Evolutionary conservation across 2,797 vertebrate genomes (phyloP).

Genomic region (Emydoidea blandingii): DNA sequence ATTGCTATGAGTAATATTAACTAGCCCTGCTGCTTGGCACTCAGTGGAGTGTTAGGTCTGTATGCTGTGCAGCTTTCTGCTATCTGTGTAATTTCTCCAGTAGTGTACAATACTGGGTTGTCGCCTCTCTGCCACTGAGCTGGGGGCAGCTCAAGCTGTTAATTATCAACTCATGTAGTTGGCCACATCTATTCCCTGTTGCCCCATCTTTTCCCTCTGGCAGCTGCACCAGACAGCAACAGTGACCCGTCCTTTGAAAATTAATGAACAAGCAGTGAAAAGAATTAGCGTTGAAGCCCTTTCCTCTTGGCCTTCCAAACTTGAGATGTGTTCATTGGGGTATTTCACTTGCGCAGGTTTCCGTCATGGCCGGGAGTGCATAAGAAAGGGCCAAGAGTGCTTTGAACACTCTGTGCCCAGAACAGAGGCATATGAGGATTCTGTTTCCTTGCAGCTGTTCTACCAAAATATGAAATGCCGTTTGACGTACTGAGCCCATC

Average conservation of each 20-base stretch:
- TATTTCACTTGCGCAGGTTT: not conserved
- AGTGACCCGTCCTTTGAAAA: not conserved
- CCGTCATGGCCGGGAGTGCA: not conserved
- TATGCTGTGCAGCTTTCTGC: not conserved
- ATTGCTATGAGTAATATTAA: not conserved
- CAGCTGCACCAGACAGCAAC: not conserved
- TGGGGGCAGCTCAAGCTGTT: not conserved
- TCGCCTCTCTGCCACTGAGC: not conserved
- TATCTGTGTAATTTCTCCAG: not conserved
- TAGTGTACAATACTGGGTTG: not conserved
- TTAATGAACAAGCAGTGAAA: not conserved
- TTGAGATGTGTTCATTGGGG: not conserved
- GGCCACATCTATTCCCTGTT: not conserved
- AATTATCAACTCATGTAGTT: not conserved
- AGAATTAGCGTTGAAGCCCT: not conserved
- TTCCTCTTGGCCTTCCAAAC: not conserved
- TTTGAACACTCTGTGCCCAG: not conserved
- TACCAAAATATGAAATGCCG: not conserved
- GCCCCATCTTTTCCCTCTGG: not conserved
- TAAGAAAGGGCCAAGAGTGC: not conserved
- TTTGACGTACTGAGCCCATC: not conserved
- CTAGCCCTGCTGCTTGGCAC: not conserved
- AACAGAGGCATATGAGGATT: not conserved
- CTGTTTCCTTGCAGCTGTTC: not conserved
- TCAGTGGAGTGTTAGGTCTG: not conserved